These are phyloP conservation scores for Drosophila nigritarsus DNA, from an alignment of 2,888 invertebrate species.

Conservation along the genomic window DNA sequence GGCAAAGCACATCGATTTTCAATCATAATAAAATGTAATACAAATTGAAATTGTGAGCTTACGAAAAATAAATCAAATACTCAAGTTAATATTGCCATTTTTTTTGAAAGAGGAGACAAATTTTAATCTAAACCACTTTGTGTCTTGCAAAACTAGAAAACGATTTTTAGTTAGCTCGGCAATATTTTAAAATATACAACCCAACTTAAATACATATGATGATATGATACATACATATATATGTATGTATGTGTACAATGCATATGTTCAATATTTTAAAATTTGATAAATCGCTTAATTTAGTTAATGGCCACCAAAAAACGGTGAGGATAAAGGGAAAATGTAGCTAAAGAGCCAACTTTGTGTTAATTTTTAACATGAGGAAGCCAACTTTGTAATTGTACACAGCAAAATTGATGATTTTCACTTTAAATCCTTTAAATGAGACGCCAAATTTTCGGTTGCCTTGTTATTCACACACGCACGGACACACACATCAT, in stretches of 20 bases:
- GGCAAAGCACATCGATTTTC: neutral
- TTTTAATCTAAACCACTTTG: too few species aligned
- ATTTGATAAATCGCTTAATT: neutral
- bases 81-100: neutral
- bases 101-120: neutral
- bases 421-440: neutral
- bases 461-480: conserved; percentile 23
- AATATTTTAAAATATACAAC: neutral
- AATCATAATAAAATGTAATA: neutral
- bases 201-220: neutral
- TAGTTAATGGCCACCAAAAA: too few species aligned
- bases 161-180: neutral
- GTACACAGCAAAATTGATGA: neutral
- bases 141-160: neutral
- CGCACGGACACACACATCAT: neutral
- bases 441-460: conserved; percentile 15
- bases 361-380: neutral
- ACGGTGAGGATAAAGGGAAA: neutral
- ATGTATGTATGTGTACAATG: neutral
- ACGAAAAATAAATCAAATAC: neutral
- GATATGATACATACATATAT: too few species aligned
- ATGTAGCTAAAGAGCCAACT: neutral
- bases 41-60: neutral
- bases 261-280: neutral
- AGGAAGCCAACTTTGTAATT: conserved; percentile 37